Conservation (phyloP, 2,113 vertebrate species). For the Genyomyrus donnyi region DNA sequence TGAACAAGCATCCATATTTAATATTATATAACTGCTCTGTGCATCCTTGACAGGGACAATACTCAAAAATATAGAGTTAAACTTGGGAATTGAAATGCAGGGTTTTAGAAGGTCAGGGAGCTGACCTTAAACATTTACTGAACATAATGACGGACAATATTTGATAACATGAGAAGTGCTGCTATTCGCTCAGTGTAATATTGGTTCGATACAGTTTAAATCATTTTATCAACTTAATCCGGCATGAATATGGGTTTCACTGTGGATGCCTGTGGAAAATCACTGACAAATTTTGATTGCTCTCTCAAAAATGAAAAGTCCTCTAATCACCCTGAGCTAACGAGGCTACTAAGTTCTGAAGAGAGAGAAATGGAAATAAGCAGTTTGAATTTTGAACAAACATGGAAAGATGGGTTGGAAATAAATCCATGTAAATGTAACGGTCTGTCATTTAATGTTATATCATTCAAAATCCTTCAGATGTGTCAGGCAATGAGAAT, state of each 20-base stretch:
- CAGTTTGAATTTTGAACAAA: neutral
- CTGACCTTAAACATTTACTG: constrained; percentile 10
- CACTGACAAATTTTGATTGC: neutral
- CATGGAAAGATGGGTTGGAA: neutral
- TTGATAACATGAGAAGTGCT: neutral
- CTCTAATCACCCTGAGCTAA: neutral
- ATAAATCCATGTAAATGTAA: neutral
- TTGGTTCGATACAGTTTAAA: neutral
- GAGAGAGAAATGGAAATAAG: neutral
- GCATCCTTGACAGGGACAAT: too few species aligned
- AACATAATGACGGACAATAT: neutral
- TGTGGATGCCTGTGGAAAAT: neutral
- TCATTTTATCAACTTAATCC: neutral
- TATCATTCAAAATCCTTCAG: neutral
- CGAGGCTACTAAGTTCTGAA: neutral
- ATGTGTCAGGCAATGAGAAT: neutral
- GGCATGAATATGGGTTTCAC: neutral
- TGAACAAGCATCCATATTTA: neutral
- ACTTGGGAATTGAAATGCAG: neutral
- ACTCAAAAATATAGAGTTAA: neutral
- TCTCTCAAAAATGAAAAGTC: neutral
- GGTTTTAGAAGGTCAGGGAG: neutral
- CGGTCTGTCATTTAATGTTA: neutral
- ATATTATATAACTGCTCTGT: neutral
- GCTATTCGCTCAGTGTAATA: neutral